Percentiles rank a stretch among this genome's conserved stretches.
Conservation (phyloP, 2,888 invertebrate genomes). For the Ennomos erosarius region DNA sequence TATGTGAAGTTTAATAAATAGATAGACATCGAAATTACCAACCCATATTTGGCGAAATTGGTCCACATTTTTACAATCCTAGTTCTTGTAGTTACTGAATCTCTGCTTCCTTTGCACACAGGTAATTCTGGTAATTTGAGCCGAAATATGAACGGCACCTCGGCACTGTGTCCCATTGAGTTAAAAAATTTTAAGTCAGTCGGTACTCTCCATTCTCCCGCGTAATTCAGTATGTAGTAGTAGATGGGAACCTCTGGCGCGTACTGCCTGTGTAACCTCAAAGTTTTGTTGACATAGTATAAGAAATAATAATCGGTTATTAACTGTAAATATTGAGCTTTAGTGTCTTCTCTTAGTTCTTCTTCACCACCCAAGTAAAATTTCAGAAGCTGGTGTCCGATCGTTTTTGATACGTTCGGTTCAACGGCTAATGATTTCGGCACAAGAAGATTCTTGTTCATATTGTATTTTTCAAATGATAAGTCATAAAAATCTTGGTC, state of each 20-base stretch:
- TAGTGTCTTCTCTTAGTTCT: conserved; percentile 60
- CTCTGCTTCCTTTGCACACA: conserved; percentile 64
- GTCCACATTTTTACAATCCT: conserved; percentile 79
- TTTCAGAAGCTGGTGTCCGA: conserved; percentile 66
- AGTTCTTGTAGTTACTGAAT: conserved; percentile 64
- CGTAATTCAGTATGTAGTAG: conserved; percentile 71
- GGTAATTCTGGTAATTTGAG: conserved; percentile 51
- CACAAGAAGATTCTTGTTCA: conserved; percentile 63
- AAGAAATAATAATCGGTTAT: conserved; percentile 74
- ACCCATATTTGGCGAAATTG: conserved; percentile 82
- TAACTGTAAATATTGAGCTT: conserved; percentile 69
- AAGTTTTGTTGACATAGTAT: conserved; percentile 72
- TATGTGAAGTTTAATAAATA: too few species aligned
- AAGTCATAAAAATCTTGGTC: conserved; percentile 57
- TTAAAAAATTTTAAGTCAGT: conserved; percentile 57
- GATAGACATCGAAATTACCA: conserved; percentile 37
- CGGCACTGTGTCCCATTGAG: conserved; percentile 68
- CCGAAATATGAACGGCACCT: conserved; percentile 71
- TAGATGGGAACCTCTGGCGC: conserved; percentile 66
- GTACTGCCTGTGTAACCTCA: conserved; percentile 64
- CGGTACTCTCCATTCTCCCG: conserved; percentile 70
- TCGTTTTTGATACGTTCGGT: conserved; percentile 53
- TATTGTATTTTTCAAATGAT: conserved; percentile 65
- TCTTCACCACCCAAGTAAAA: conserved; percentile 71
- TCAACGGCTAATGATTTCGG: conserved; percentile 64